Percentiles rank a stretch among this genome's conserved stretches.
These are phyloP conservation scores for Cryptus armator DNA, from an alignment of 2,888 invertebrate species.

Conservation along the genomic window DNA sequence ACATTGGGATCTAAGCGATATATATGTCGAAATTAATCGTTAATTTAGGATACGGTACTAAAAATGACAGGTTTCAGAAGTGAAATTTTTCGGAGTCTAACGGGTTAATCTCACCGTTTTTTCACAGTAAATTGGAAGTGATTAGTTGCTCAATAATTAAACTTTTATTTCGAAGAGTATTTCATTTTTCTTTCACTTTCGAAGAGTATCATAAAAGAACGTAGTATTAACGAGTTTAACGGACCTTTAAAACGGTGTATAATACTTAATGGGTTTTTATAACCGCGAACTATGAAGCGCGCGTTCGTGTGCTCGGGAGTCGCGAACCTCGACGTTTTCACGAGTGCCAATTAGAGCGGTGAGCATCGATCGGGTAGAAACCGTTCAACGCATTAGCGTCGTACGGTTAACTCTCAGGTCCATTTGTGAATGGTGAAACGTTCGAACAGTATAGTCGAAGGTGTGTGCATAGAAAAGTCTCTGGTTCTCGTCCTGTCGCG, in stretches of 20 bases:
- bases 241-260: not conserved
- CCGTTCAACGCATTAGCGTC: conserved; percentile 76
- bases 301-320: not conserved
- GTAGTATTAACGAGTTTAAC: not conserved
- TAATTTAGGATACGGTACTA: too few relatives aligned
- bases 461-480: conserved; percentile 40
- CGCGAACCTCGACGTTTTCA: conserved; percentile 73
- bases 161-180: too few relatives aligned
- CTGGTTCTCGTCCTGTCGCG: conserved; percentile 38
- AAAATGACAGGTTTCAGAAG: too few relatives aligned
- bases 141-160: too few relatives aligned
- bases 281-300: not conserved
- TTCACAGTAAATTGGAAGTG: too few relatives aligned
- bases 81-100: too few relatives aligned
- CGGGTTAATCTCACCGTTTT: too few relatives aligned
- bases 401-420: conserved; percentile 73
- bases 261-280: not conserved
- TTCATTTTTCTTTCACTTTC: too few relatives aligned
- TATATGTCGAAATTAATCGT: too few relatives aligned
- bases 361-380: conserved; percentile 77
- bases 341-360: conserved; percentile 78
- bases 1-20: too few relatives aligned
- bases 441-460: conserved; percentile 38
- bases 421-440: conserved; percentile 73
- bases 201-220: not conserved